Conservation (phyloP, 2,113 vertebrate genomes). For the Malurus cyaneus region DNA sequence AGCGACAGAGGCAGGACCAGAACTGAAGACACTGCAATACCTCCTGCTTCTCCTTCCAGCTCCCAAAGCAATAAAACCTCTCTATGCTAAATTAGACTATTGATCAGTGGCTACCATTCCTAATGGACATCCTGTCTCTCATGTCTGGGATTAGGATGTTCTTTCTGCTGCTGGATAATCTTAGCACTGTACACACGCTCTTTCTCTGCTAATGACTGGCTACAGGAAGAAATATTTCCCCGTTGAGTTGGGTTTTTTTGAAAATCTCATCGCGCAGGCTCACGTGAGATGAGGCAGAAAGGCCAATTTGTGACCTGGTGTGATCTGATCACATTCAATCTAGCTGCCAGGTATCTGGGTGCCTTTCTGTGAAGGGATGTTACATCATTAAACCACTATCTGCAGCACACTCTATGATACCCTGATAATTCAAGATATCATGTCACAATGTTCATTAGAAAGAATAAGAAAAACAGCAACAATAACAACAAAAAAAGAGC, state of each 20-base stretch:
- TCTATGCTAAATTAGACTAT: constrained; percentile 64
- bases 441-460: not conserved
- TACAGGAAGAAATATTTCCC: constrained; percentile 18
- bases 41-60: constrained; percentile 27
- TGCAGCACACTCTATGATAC: not conserved
- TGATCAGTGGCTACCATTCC: constrained; percentile 59
- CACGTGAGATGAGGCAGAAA: not conserved
- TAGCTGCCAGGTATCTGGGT: constrained; percentile 14
- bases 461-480: not conserved
- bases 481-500: not conserved
- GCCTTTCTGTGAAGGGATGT: constrained; percentile 36
- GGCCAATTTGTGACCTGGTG: not conserved
- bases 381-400: constrained; percentile 26
- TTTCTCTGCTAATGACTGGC: constrained; percentile 24
- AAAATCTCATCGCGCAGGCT: not conserved
- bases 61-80: constrained; percentile 63
- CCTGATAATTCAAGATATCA: not conserved
- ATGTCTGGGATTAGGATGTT: constrained; percentile 59
- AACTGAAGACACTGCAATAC: constrained; percentile 57
- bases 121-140: constrained; percentile 62
- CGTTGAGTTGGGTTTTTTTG: not conserved
- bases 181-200: constrained; percentile 1
- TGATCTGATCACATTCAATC: constrained; percentile 3
- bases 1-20: not conserved
- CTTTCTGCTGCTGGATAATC: constrained; percentile 40